These are phyloP conservation scores for Coregonus ussuriensis DNA, from an alignment of 2,797 vertebrate species.

Conservation along the genomic window DNA sequence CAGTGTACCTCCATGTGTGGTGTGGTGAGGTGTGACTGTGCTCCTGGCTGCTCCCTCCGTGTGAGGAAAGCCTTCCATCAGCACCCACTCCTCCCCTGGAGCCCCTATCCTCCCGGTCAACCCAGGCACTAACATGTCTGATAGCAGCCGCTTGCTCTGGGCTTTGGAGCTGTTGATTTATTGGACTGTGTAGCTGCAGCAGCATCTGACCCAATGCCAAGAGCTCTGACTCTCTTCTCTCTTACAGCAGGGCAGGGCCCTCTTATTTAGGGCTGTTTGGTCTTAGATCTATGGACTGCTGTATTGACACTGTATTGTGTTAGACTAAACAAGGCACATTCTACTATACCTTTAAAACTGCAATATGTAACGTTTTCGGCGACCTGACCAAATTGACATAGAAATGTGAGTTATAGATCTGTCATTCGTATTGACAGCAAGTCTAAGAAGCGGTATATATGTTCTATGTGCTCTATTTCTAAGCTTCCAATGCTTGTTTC, in stretches of 20 bases:
- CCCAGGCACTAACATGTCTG: slow-evolving; percentile 60
- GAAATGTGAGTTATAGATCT: too few relatives aligned
- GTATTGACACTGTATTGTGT: slow-evolving; percentile 23
- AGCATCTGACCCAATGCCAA: slow-evolving; percentile 59
- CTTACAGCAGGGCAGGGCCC: slow-evolving; percentile 53
- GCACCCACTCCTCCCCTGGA: slow-evolving; percentile 41
- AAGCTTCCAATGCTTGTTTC: too few relatives aligned
- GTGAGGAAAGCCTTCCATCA: slow-evolving; percentile 59
- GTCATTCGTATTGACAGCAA: too few relatives aligned
- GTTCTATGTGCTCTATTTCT: too few relatives aligned
- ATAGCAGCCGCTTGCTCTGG: slow-evolving; percentile 31
- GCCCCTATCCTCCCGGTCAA: slow-evolving; percentile 41
- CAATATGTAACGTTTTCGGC: too few relatives aligned
- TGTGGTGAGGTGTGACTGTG: not conserved
- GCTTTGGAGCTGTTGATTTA: slow-evolving; percentile 69
- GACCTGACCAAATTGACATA: too few relatives aligned
- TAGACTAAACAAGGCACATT: not conserved
- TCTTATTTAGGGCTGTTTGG: slow-evolving; percentile 38
- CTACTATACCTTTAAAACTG: not conserved
- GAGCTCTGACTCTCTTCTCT: slow-evolving; percentile 53
- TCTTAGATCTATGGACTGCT: slow-evolving; percentile 46
- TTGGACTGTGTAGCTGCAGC: slow-evolving; percentile 51
- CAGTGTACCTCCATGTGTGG: slow-evolving; percentile 43
- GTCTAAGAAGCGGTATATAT: too few relatives aligned
- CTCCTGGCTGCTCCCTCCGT: slow-evolving; percentile 23